These are phyloP conservation scores for Micronycteris hirsuta DNA, from an alignment of 2,113 vertebrate species.

Conservation along the genomic window DNA sequence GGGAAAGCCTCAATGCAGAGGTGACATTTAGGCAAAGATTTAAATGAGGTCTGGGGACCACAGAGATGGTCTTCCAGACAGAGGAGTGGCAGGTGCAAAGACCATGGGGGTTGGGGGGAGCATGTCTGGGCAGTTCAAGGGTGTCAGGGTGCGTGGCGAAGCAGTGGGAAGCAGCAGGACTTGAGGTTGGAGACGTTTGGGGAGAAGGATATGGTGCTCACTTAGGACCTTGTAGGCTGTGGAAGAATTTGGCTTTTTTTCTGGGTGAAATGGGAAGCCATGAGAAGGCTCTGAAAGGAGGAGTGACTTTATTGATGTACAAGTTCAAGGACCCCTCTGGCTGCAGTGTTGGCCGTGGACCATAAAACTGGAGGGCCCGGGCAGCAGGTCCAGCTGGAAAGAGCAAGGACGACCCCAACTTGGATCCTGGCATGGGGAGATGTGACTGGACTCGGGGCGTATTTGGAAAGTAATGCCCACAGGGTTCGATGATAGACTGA, in stretches of 20 bases:
- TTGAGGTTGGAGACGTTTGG: fast-evolving
- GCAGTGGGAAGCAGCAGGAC: not conserved
- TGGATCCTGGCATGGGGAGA: not conserved
- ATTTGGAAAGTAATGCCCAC: not conserved
- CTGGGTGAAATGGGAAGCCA: not conserved
- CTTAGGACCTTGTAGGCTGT: not conserved
- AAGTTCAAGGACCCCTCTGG: not conserved
- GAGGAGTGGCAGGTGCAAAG: not conserved
- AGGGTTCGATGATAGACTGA: not conserved
- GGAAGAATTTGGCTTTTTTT: not conserved
- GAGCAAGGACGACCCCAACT: not conserved
- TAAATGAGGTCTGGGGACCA: too few relatives aligned
- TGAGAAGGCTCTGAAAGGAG: not conserved
- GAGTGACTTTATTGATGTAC: not conserved
- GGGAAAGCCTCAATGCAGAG: not conserved
- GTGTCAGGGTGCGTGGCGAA: fast-evolving
- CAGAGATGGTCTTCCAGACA: not conserved
- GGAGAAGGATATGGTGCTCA: fast-evolving
- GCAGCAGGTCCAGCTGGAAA: not conserved
- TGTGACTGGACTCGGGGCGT: fast-evolving
- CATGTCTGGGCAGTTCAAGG: not conserved
- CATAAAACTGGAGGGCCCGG: not conserved
- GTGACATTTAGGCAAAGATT: not conserved
- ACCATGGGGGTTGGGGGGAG: not conserved
- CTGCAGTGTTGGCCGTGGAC: not conserved